phyloP scores from a whole-genome alignment of 37 sponge, comb jelly and placozoan genomes.

The Mnemiopsis leidyi region DNA sequence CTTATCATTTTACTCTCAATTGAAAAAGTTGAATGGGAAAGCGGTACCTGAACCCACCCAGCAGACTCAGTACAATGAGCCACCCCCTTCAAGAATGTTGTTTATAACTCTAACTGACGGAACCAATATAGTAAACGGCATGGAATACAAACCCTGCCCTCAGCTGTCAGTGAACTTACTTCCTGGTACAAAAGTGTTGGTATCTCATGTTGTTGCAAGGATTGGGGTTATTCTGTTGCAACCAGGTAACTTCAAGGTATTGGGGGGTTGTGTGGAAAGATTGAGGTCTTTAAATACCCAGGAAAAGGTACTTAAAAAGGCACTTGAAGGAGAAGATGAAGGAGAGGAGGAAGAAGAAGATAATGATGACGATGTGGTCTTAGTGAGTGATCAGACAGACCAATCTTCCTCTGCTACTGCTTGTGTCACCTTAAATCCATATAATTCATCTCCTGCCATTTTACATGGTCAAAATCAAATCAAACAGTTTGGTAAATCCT shows the following conservation, averaged over 20 bases:
- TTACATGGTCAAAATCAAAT: too few relatives aligned
- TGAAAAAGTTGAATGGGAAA: constrained; percentile 18
- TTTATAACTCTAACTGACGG: constrained; percentile 29
- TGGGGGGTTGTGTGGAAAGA: constrained; percentile 36
- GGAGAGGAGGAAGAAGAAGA: background rate
- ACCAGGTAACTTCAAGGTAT: constrained; percentile 19
- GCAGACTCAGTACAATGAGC: background rate
- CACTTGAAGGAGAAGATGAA: constrained; percentile 13
- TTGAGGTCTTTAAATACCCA: background rate
- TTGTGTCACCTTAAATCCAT: too few relatives aligned
- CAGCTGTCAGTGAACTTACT: background rate
- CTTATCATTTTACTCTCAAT: constrained; percentile 21
- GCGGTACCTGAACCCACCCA: background rate
- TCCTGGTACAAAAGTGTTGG: background rate
- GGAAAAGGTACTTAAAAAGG: background rate
- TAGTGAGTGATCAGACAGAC: background rate
- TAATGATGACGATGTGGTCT: background rate
- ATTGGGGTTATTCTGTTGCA: constrained; percentile 11
- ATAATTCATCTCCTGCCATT: too few relatives aligned
- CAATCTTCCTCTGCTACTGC: too few relatives aligned
- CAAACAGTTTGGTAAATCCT: too few relatives aligned
- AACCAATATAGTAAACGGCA: background rate
- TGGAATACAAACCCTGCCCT: constrained; percentile 37
- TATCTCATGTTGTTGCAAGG: background rate
- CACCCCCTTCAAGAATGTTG: constrained; percentile 6